Conservation (phyloP, 2,113 vertebrate genomes). For the Gadus macrocephalus region DNA sequence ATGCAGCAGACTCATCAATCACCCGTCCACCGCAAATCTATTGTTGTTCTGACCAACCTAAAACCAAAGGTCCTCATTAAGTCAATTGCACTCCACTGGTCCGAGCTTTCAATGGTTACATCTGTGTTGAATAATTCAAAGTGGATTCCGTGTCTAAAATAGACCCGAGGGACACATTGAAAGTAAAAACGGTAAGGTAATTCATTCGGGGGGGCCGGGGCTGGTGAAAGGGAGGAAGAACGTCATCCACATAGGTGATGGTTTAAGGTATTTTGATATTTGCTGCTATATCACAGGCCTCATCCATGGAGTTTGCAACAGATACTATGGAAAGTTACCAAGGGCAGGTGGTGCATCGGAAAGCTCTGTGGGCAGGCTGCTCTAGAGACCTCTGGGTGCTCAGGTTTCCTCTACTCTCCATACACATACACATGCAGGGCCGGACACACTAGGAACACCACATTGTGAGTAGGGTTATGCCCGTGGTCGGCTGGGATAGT, state of each 20-base stretch:
- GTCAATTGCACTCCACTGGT: constrained; percentile 24
- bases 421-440: neutral
- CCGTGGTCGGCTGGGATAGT: too few relatives aligned
- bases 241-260: too few relatives aligned
- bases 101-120: constrained; percentile 34
- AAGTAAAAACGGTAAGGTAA: neutral
- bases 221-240: neutral
- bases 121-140: constrained; percentile 52
- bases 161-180: constrained; percentile 17
- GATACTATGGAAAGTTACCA: too few relatives aligned
- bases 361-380: too few relatives aligned
- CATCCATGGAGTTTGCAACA: neutral
- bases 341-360: too few relatives aligned
- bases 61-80: constrained; percentile 34
- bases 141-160: constrained; percentile 36
- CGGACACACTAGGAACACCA: neutral
- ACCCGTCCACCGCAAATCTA: constrained; percentile 2
- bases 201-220: neutral
- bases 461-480: too few relatives aligned
- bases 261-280: neutral
- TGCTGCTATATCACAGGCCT: neutral
- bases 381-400: too few relatives aligned
- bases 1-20: constrained; percentile 14
- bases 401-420: too few relatives aligned
- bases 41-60: constrained; percentile 24